Percentiles rank a stretch among this genome's conserved stretches.
phyloP scores from a whole-genome alignment of 2,888 invertebrate genomes.

The Lydus trimaculatus region DNA sequence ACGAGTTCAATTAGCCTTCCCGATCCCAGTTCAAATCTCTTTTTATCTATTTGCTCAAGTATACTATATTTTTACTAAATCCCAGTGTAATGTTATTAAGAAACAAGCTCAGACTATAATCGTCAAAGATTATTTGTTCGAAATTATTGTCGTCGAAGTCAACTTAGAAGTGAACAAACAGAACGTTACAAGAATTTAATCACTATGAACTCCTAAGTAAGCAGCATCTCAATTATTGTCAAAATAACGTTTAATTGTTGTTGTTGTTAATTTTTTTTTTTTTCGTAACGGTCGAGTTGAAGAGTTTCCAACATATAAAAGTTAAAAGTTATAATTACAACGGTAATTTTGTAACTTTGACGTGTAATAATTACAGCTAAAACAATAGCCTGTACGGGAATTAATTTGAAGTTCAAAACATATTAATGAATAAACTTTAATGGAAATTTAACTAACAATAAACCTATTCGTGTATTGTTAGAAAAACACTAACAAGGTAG shows the following conservation, averaged over 20 bases:
- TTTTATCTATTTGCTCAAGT: not conserved
- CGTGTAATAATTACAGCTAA: not conserved
- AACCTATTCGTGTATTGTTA: not conserved
- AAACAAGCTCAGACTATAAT: not conserved
- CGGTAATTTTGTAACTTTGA: not conserved
- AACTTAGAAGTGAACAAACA: not conserved
- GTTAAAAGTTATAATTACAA: conserved; percentile 6
- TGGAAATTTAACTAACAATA: not conserved
- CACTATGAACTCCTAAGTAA: not conserved
- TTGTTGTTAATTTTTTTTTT: not conserved
- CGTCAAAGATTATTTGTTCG: not conserved
- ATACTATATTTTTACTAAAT: not conserved
- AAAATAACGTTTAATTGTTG: not conserved
- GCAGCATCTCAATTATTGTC: not conserved
- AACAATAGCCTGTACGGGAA: not conserved
- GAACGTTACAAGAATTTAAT: not conserved
- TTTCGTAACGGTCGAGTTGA: not conserved
- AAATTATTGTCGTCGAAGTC: not conserved
- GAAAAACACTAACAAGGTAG: not conserved
- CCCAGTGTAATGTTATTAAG: not conserved
- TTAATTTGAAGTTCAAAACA: not conserved
- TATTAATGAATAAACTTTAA: conserved; percentile 1
- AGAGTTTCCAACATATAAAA: not conserved
- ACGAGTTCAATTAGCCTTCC: not conserved
- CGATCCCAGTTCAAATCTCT: not conserved